Conservation (phyloP, 2,797 vertebrate species). For the Dromococcyx pavoninus region DNA sequence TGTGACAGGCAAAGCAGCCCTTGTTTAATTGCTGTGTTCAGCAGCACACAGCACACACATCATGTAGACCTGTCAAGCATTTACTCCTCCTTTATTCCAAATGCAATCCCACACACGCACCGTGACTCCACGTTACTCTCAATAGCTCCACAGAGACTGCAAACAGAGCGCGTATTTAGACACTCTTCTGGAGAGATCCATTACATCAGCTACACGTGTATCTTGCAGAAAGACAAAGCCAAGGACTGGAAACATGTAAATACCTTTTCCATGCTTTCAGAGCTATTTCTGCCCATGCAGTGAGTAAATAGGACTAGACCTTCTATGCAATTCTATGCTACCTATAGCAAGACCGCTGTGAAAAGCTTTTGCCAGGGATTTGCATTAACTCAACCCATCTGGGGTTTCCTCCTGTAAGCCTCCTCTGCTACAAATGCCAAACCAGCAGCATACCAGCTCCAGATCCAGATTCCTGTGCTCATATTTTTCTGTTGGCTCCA, state of each 20-base stretch:
- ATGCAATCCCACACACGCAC: conserved; percentile 40
- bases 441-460: rapidly evolving
- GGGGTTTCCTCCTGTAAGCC: not conserved
- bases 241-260: conserved; percentile 1
- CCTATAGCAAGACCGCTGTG: not conserved
- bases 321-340: not conserved
- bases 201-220: conserved; percentile 56
- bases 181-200: conserved; percentile 51
- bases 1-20: conserved; percentile 61
- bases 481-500: not conserved
- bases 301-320: not conserved
- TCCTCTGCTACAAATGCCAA: not conserved
- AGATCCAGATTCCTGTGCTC: not conserved
- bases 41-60: not conserved
- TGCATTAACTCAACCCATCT: not conserved
- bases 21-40: conserved; percentile 67
- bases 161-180: conserved; percentile 49
- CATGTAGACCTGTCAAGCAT: conserved; percentile 54
- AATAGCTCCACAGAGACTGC: conserved; percentile 54
- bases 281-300: conserved; percentile 5
- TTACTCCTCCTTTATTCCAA: conserved; percentile 59
- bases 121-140: conserved; percentile 30
- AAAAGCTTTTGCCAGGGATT: not conserved
- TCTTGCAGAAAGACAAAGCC: conserved; percentile 54
- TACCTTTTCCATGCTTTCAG: conserved; percentile 17